Conservation (phyloP, 2,797 vertebrate genomes). For the Cephalopachus bancanus region DNA sequence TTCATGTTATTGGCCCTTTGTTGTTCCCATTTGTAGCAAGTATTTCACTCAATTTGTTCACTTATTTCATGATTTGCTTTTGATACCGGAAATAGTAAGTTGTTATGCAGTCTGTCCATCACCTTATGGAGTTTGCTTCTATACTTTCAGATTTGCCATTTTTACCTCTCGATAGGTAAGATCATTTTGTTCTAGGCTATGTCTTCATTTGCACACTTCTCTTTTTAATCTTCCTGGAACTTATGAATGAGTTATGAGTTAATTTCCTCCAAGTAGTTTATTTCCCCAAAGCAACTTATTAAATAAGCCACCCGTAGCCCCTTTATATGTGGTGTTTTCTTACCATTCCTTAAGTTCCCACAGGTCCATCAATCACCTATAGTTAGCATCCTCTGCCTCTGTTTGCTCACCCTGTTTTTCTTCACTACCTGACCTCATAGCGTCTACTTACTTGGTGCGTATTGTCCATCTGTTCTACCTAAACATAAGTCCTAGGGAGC, state of each 20-base stretch:
- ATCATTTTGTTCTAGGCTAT: background rate
- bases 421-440: background rate
- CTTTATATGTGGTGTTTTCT: background rate
- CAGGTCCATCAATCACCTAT: background rate
- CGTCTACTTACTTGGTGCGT: background rate
- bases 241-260: background rate
- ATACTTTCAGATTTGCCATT: background rate
- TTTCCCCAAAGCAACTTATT: background rate
- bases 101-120: background rate
- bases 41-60: background rate
- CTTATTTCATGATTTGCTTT: constrained; percentile 12
- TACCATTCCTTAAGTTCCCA: background rate
- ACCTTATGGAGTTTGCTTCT: background rate
- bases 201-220: background rate
- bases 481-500: background rate
- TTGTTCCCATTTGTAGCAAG: background rate
- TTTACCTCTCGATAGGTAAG: background rate
- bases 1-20: background rate
- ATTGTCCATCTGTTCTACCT: background rate
- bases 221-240: background rate
- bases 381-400: background rate
- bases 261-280: background rate
- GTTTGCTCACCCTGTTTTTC: background rate
- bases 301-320: background rate
- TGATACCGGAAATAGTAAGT: background rate